These are phyloP conservation scores for Gymnosoma rotundatum DNA, from an alignment of 2,888 invertebrate species.

Conservation along the genomic window DNA sequence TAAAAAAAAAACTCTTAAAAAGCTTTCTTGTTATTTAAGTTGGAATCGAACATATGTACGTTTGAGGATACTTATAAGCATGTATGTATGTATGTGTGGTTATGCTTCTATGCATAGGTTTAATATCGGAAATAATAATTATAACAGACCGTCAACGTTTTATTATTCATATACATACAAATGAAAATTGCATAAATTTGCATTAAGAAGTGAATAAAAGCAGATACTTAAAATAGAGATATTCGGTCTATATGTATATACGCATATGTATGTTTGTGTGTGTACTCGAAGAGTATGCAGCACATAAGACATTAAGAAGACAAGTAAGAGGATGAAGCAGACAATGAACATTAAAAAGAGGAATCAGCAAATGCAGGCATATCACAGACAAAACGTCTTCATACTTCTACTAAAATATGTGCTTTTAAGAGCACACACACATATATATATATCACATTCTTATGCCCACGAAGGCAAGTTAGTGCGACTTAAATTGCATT, in stretches of 20 bases:
- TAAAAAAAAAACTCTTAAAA: no score
- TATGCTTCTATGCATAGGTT: background rate
- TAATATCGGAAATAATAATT: slow-evolving; percentile 56
- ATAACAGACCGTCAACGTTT: slow-evolving; percentile 45
- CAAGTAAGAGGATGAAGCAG: slow-evolving; percentile 31
- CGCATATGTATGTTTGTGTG: no score
- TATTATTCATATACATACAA: slow-evolving; percentile 30
- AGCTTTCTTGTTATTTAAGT: no score
- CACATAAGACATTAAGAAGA: slow-evolving; percentile 44
- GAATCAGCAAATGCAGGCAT: slow-evolving; percentile 29
- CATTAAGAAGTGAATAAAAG: background rate
- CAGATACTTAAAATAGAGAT: background rate
- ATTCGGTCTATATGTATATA: no score
- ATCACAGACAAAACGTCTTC: slow-evolving; percentile 51
- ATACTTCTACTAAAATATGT: slow-evolving; percentile 34
- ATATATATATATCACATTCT: background rate
- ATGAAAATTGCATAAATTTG: slow-evolving; percentile 54
- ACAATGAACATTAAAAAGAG: slow-evolving; percentile 4
- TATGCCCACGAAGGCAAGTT: background rate
- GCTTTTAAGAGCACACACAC: background rate
- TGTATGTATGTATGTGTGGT: background rate
- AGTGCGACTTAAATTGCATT: background rate
- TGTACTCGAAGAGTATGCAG: background rate
- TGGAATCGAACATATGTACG: background rate
- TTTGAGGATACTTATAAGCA: background rate